These are phyloP conservation scores for Dryomyza anilis DNA, from an alignment of 2,888 invertebrate genomes.

Conservation along the genomic window DNA sequence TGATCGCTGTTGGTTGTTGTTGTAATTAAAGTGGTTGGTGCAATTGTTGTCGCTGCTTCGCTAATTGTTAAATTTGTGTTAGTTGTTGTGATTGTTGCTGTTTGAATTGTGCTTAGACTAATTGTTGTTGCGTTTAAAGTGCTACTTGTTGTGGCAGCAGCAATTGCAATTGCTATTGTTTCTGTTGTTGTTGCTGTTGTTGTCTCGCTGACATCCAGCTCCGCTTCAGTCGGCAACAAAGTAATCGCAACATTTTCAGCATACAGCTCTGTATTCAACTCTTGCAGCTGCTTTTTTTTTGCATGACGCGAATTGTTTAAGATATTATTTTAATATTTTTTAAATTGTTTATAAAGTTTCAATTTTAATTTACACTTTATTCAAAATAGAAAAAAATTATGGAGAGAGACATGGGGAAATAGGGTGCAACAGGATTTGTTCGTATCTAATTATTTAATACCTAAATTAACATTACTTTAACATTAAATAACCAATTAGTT, in stretches of 20 bases:
- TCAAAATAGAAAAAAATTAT: not conserved
- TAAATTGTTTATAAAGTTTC: not conserved
- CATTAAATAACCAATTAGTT: no score
- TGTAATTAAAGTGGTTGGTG: slow-evolving; percentile 16
- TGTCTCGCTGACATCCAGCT: slow-evolving; percentile 25
- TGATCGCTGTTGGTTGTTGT: slow-evolving; percentile 10
- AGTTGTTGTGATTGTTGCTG: slow-evolving; percentile 28
- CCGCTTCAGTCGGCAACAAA: slow-evolving; percentile 33
- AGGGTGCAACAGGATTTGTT: not conserved
- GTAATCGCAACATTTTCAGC: slow-evolving; percentile 34
- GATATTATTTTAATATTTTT: slow-evolving; percentile 31
- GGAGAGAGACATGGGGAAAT: not conserved
- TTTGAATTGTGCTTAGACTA: slow-evolving; percentile 29
- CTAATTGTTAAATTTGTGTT: not conserved
- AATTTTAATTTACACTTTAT: not conserved
- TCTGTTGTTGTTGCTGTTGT: slow-evolving; percentile 18
- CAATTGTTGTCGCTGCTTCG: slow-evolving; percentile 8
- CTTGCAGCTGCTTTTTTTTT: slow-evolving; percentile 12
- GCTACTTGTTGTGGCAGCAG: slow-evolving; percentile 15
- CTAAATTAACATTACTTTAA: no score
- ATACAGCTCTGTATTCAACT: slow-evolving; percentile 7
- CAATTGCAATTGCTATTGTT: not conserved
- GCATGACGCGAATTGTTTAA: slow-evolving; percentile 7
- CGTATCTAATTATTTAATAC: no score
- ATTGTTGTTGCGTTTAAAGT: slow-evolving; percentile 26